Evolutionary conservation across 1,140 invertebrate genomes (phyloP), one percentile per base, ranked within the genome.

Genomic region (Vanessa atalanta): DNA sequence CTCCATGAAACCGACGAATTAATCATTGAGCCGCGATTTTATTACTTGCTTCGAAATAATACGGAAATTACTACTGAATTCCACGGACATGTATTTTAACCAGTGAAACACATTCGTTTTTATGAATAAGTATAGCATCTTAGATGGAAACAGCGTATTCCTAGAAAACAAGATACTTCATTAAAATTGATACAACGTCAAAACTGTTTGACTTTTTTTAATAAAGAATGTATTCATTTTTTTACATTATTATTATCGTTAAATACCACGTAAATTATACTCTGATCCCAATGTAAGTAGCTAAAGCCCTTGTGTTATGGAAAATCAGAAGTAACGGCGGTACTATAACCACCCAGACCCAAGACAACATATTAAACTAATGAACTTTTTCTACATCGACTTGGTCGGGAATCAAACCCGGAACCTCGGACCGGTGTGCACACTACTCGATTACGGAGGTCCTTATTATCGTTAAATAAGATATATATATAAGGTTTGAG

Each of bases 1-100:
- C 83, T 86, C 81, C 82, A 85, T 88, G 83, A 85, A 86, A 85
- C 80, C 83, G 78, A 82, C 83, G 75, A 85, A 87, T 88, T 88
- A 89, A 89, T 89, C 87, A 88, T 82, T 79, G 55, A 69, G 16
- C 66, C 51, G 53, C 43, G 53, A 26, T 60, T 68, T 61, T 61
- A 61, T 61, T 73, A 55, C 70, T 69, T 61, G 48, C 75, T 48
- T 64, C 47, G 20, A 47, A 57, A 69, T 69, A 23, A 57, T 47
- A 47, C 16, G 47, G 13, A 66, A n/a, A 26, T 61, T 37, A 20
- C 53, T 57, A 61, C 57, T 37, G 26, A 51, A 50, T 48, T 66
- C 65, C 47, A 66, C 16, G 14, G 16, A 6, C 20, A 47, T 65
- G 64, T 66, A 26, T 26, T 23, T 15, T 37, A 43, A 61, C 12